Percentiles rank a stretch among this genome's conserved stretches.
These are phyloP conservation scores for Cenopis cana DNA, from an alignment of 2,888 invertebrate genomes.

Conservation along the genomic window DNA sequence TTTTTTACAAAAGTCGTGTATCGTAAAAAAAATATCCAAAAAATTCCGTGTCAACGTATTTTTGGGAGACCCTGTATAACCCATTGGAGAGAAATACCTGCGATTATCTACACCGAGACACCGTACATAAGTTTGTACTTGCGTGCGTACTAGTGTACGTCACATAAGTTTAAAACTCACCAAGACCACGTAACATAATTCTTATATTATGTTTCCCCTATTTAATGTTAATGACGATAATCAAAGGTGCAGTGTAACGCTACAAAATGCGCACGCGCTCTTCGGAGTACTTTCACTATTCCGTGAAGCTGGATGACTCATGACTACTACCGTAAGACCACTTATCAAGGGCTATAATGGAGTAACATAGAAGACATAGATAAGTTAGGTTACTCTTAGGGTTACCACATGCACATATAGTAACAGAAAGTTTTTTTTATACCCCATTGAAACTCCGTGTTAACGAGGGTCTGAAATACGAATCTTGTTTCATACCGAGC, in stretches of 20 bases:
- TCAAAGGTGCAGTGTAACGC: slow-evolving; percentile 55
- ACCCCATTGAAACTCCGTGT: not conserved
- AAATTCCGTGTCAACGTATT: too few relatives aligned
- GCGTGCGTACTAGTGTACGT: not conserved
- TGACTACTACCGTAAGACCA: not conserved
- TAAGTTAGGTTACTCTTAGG: slow-evolving; percentile 38
- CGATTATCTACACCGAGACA: slow-evolving; percentile 3
- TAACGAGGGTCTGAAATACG: not conserved
- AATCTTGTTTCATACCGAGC: not conserved
- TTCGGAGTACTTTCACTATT: slow-evolving; percentile 55
- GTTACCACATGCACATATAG: slow-evolving; percentile 48
- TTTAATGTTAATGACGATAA: slow-evolving; percentile 63
- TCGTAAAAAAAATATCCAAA: too few relatives aligned
- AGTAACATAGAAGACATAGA: slow-evolving; percentile 1
- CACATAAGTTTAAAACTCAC: slow-evolving; percentile 26
- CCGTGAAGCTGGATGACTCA: slow-evolving; percentile 17
- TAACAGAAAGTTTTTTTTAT: not conserved
- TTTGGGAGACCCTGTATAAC: too few relatives aligned
- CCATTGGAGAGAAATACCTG: not conserved
- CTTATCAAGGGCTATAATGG: not conserved
- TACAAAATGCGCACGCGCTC: slow-evolving; percentile 50
- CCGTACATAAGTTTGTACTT: too few relatives aligned
- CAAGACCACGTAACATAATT: slow-evolving; percentile 49
- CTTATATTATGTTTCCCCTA: slow-evolving; percentile 49
- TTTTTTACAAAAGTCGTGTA: too few relatives aligned